A percentile compares a stretch with the other conserved stretches of the same genome.
phyloP scores from a whole-genome alignment of 2,113 vertebrate genomes.

The Anthoscopus minutus region DNA sequence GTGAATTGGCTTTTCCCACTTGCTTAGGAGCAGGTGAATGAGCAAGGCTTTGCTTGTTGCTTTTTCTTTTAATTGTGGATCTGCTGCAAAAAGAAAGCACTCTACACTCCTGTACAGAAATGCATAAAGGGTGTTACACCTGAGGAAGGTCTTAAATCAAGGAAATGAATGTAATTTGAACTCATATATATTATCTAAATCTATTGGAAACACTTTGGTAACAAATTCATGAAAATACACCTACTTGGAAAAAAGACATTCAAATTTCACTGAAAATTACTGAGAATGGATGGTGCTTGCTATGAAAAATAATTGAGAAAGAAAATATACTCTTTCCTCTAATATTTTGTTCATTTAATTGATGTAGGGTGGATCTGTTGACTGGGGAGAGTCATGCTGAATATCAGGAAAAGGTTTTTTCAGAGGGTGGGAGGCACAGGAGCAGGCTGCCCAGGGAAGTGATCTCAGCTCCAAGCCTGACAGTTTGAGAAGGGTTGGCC shows the following conservation, averaged over 20 bases:
- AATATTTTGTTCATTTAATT: background rate
- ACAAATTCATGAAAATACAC: background rate
- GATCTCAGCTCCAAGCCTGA: background rate
- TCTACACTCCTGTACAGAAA: background rate
- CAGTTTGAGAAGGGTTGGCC: background rate
- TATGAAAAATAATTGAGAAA: background rate
- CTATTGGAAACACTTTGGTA: background rate
- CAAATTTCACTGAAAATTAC: background rate
- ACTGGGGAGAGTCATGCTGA: rapidly evolving
- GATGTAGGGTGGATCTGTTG: rapidly evolving
- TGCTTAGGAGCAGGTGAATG: background rate
- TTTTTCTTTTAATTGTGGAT: background rate
- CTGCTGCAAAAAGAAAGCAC: background rate
- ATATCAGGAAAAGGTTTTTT: background rate
- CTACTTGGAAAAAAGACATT: background rate
- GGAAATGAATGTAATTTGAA: background rate
- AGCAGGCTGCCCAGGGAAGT: background rate
- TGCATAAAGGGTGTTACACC: background rate
- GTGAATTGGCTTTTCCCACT: background rate
- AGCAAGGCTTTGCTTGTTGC: background rate
- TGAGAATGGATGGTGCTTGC: background rate
- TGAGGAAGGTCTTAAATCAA: background rate
- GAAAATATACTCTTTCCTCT: background rate
- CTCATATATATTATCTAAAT: background rate
- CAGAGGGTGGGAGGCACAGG: too few species aligned